A percentile compares a stretch with the other conserved stretches of the same genome.
These are phyloP conservation scores for Achroia grisella DNA, from an alignment of 1,140 invertebrate genomes.

Conservation along the genomic window DNA sequence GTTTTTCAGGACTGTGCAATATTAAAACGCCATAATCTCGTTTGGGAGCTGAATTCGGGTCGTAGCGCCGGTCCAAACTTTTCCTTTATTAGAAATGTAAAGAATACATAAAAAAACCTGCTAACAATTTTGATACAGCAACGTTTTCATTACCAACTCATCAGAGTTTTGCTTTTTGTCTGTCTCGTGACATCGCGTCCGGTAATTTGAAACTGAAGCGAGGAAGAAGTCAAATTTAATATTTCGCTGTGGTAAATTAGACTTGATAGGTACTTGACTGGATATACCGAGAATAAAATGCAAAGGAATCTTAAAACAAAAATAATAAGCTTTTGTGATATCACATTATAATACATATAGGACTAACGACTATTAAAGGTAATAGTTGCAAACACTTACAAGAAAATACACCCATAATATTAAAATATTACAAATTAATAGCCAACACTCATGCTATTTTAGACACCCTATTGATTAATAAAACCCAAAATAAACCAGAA, in stretches of 20 bases:
- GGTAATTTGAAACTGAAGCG: slow-evolving; percentile 28
- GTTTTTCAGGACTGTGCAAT: slow-evolving; percentile 40
- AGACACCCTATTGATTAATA: background rate
- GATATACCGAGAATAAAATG: slow-evolving; percentile 13
- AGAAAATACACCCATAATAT: slow-evolving; percentile 4
- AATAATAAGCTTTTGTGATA: background rate
- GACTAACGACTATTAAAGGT: background rate
- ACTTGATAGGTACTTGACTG: slow-evolving; percentile 27
- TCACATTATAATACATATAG: background rate
- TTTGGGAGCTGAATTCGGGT: slow-evolving; percentile 28
- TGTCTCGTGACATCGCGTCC: slow-evolving; percentile 22
- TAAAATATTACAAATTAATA: slow-evolving; percentile 5
- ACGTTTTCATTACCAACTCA: slow-evolving; percentile 54
- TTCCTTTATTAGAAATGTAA: slow-evolving; percentile 54
- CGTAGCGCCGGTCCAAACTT: slow-evolving; percentile 31
- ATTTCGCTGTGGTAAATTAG: slow-evolving; percentile 38
- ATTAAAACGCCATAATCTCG: slow-evolving; percentile 61
- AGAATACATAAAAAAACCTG: slow-evolving; percentile 36
- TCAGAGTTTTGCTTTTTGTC: slow-evolving; percentile 38
- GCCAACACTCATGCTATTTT: slow-evolving; percentile 5
- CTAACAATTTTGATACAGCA: slow-evolving; percentile 33
- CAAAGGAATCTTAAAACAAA: slow-evolving; percentile 2
- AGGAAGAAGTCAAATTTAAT: slow-evolving; percentile 48
- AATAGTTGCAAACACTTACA: background rate
- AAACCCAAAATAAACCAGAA: background rate